phyloP scores from a whole-genome alignment of 2,797 vertebrate genomes.

The Merluccius polli region DNA sequence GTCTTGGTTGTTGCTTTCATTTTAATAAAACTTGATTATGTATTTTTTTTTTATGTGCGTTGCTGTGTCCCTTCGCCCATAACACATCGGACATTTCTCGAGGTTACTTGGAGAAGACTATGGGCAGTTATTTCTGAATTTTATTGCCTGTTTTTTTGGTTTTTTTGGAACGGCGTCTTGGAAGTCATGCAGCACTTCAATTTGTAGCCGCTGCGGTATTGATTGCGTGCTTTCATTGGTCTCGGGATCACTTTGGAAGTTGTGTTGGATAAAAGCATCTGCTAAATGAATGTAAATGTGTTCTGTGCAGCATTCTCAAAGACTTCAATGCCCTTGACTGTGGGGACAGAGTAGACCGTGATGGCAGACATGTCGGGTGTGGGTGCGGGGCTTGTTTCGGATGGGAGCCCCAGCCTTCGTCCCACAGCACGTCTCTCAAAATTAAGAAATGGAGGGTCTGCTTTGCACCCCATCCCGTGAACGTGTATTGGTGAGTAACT shows the following conservation, averaged over 20 bases:
- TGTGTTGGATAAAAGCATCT: not conserved
- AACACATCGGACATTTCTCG: not conserved
- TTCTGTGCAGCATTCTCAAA: constrained; percentile 80
- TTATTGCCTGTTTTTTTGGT: not conserved
- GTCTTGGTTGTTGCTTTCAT: not conserved
- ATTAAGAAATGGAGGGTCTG: constrained; percentile 78
- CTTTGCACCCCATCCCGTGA: constrained; percentile 84
- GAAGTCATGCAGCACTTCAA: not conserved
- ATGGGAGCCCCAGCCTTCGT: constrained; percentile 78
- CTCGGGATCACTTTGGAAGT: too few species aligned
- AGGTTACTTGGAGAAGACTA: not conserved
- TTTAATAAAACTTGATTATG: not conserved
- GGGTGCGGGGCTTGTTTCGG: constrained; percentile 66
- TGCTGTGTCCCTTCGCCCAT: not conserved
- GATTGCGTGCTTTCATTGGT: not conserved
- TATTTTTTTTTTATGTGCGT: not conserved
- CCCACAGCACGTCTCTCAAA: constrained; percentile 68
- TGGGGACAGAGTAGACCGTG: not conserved
- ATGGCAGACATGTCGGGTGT: not conserved
- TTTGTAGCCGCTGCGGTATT: not conserved
- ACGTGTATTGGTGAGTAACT: constrained; percentile 87
- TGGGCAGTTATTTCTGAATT: not conserved
- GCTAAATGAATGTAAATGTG: constrained; percentile 10
- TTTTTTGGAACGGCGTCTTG: not conserved
- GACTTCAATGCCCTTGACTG: constrained; percentile 92